Base-by-base conservation (phyloP, 1,140 invertebrate species). In the Tigriopus japonicus region DNA sequence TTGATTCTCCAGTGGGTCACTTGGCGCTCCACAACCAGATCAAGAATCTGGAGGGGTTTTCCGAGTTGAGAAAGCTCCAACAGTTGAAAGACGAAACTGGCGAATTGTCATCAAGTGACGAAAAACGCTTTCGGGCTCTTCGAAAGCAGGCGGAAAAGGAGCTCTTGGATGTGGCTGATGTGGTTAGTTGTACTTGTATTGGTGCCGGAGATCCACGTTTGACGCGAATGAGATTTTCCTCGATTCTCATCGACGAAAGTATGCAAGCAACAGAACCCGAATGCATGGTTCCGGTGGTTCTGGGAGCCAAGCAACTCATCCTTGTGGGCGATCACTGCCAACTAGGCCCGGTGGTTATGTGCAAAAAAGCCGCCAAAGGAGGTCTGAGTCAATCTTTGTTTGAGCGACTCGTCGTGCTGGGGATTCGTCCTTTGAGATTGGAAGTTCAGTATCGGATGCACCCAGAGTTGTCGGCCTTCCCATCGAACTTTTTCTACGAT, bases 381-480 rank as follows among this genome's bases (percentile, higher is more conserved):
- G 41, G 55, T 2, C 28, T 58, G n/a, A 53, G 28, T 14, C 94
- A 98, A 71, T 97, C 92, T 14, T 75, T 99, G 6, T 99, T 99
- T 73, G 96, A 99, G 70, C 77, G 96, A 14, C 75, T 99, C 0
- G 95, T 99, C 0, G 89, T 98, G 0, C 76, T 99, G 2, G 92
- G 93, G 10, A 96, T 96, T 63, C 77, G 91, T 49, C 93, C 93
- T 0, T 91, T 96, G 71, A 80, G 93, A 1, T 73, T 97, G 0
- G 92, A 97, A 73, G 96, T 99, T 1, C 96, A 99, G 70, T 99
- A 99, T 70, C 81, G 96, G 59, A 99, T 99, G 96, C 89, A 94
- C 69, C 96, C 96, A 0, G 89, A 94, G 67, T 75, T 99, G 0
- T 94, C 89, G 0, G 80, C 90, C 49, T 99, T 99, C 70, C 95